phyloP scores from a whole-genome alignment of 1,140 invertebrate species.

The Hypothenemus hampei region DNA sequence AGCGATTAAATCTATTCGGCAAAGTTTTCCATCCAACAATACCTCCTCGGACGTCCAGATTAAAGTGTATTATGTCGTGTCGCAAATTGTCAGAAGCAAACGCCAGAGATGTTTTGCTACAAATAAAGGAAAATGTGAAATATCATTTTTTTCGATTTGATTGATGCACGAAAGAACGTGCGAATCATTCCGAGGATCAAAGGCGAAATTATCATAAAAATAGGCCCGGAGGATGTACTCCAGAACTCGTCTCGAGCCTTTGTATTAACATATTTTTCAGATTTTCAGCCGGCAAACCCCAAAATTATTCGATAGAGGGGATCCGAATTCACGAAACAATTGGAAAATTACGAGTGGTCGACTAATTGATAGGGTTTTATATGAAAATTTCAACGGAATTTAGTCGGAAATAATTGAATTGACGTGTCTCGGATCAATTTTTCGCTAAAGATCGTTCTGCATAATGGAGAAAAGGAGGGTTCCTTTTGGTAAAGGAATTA shows the following conservation, averaged over 20 bases:
- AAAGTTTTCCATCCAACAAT: constrained; percentile 2
- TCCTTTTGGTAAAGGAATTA: no score
- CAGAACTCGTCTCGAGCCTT: background rate
- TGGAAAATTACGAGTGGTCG: constrained; percentile 4
- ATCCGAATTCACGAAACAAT: background rate
- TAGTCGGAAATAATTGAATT: no score
- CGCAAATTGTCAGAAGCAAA: background rate
- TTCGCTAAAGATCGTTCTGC: no score
- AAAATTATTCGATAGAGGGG: background rate
- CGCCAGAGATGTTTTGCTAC: no score
- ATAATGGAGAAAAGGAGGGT: no score
- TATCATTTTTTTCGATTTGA: background rate
- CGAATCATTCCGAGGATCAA: no score
- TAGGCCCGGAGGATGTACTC: background rate
- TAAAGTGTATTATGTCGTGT: background rate
- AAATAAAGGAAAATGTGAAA: background rate
- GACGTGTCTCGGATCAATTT: no score
- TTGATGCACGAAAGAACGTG: background rate
- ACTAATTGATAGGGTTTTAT: no score
- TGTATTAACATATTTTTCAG: constrained; percentile 4
- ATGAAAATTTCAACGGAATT: no score
- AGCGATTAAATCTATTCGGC: constrained; percentile 16
- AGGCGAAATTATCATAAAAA: background rate
- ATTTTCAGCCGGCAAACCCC: background rate
- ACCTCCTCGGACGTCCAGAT: constrained; percentile 9